phyloP scores from a whole-genome alignment of 2,888 invertebrate species.

The Cryptus viduatorius region DNA sequence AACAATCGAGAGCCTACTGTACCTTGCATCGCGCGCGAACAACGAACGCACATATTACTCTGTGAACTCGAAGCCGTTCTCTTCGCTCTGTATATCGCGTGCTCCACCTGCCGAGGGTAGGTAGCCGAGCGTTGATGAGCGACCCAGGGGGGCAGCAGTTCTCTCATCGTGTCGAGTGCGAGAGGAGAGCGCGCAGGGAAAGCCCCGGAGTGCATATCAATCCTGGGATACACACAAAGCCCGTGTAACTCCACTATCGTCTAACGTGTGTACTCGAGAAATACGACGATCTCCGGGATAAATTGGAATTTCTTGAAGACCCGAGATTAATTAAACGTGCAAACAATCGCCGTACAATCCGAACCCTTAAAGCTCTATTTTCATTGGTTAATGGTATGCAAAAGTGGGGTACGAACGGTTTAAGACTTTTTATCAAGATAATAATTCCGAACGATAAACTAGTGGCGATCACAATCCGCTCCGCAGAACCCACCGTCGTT shows the following conservation, averaged over 20 bases:
- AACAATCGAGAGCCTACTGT: no score
- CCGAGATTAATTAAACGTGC: not conserved
- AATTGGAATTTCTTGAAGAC: not conserved
- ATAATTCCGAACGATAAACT: not conserved
- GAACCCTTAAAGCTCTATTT: not conserved
- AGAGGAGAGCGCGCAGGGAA: conserved; percentile 29
- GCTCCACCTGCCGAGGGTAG: conserved; percentile 57
- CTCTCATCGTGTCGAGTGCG: conserved; percentile 46
- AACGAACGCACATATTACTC: not conserved
- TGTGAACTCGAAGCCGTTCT: conserved; percentile 7
- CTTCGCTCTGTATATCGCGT: conserved; percentile 50
- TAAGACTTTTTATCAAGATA: not conserved
- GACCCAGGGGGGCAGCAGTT: conserved; percentile 38
- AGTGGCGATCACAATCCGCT: not conserved
- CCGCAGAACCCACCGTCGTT: not conserved
- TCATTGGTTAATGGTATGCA: no score
- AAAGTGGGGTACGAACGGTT: not conserved
- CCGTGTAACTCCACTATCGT: not conserved
- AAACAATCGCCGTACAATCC: not conserved
- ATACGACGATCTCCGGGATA: not conserved
- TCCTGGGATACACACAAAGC: not conserved
- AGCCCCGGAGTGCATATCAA: conserved; percentile 16
- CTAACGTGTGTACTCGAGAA: not conserved
- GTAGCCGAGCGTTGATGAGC: conserved; percentile 58
- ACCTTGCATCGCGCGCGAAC: not conserved